Evolutionary conservation across 30 jellyfish, hydroid and myxozoan genomes (phyloP).

Genomic region (Aurelia sp.): DNA sequence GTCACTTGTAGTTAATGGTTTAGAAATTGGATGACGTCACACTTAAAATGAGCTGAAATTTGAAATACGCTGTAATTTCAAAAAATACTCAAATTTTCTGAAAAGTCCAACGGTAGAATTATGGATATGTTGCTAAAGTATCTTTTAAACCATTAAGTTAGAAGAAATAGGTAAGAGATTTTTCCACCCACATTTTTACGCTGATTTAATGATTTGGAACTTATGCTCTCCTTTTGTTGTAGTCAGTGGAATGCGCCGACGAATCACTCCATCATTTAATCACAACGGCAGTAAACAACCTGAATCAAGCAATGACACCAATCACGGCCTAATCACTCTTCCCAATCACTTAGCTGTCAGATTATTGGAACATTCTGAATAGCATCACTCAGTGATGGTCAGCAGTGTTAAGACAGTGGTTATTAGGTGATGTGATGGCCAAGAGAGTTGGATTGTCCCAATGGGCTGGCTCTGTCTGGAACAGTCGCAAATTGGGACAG

Average conservation of each 20-base stretch:
- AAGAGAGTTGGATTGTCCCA: not conserved
- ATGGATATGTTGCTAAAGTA: too few species aligned
- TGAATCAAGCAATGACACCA: constrained; percentile 96
- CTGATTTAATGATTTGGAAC: too few species aligned
- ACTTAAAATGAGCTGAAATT: too few species aligned
- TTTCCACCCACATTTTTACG: too few species aligned
- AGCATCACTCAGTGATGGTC: not conserved
- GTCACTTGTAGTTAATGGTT: too few species aligned
- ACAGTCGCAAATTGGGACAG: too few species aligned
- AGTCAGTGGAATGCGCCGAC: constrained; percentile 95
- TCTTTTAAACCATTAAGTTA: too few species aligned
- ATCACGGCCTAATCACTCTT: constrained; percentile 61
- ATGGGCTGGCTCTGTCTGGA: not conserved
- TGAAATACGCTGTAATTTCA: too few species aligned
- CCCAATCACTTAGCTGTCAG: not conserved
- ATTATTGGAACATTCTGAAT: not conserved
- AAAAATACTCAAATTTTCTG: too few species aligned
- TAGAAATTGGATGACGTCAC: too few species aligned
- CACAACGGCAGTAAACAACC: constrained; percentile 83
- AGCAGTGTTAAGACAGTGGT: not conserved
- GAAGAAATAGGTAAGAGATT: too few species aligned
- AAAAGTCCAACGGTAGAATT: too few species aligned
- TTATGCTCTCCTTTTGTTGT: not conserved
- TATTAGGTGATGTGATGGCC: not conserved
- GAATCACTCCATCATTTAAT: constrained; percentile 87